These are phyloP conservation scores for Gallinago undulata DNA, from an alignment of 2,113 vertebrate genomes.

Conservation along the genomic window DNA sequence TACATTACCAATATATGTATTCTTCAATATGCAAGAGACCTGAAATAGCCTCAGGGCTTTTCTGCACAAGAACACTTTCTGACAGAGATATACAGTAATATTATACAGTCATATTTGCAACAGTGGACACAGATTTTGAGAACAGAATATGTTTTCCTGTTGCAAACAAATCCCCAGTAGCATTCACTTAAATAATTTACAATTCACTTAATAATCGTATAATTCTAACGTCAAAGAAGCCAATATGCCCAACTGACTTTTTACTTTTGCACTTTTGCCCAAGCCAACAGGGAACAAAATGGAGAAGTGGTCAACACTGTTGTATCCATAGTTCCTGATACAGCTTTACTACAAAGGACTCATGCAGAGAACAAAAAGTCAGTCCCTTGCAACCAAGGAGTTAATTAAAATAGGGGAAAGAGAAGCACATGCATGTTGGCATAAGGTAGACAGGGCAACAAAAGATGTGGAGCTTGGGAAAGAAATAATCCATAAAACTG, in stretches of 20 bases:
- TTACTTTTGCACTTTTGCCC: not conserved
- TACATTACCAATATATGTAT: not conserved
- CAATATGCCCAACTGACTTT: not conserved
- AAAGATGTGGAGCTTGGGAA: slow-evolving; percentile 59
- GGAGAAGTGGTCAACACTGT: not conserved
- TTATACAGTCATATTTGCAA: not conserved
- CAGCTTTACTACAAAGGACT: not conserved
- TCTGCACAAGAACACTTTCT: not conserved
- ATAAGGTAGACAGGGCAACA: slow-evolving; percentile 39
- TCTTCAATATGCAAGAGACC: not conserved
- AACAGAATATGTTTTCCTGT: not conserved
- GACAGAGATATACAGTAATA: not conserved
- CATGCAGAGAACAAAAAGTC: not conserved
- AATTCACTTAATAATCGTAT: not conserved
- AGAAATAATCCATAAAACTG: slow-evolving; percentile 44
- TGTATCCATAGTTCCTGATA: not conserved
- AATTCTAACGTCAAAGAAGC: not conserved
- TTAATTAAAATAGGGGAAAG: slow-evolving; percentile 10
- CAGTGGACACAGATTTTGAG: not conserved
- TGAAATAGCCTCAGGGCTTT: not conserved
- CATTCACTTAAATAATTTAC: not conserved
- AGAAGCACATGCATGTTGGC: slow-evolving; percentile 13
- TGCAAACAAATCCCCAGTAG: not conserved
- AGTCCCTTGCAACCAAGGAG: slow-evolving; percentile 5
- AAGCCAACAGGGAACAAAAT: not conserved